Conservation (phyloP, 2,888 invertebrate species). For the Eutolmus rufibarbis region DNA sequence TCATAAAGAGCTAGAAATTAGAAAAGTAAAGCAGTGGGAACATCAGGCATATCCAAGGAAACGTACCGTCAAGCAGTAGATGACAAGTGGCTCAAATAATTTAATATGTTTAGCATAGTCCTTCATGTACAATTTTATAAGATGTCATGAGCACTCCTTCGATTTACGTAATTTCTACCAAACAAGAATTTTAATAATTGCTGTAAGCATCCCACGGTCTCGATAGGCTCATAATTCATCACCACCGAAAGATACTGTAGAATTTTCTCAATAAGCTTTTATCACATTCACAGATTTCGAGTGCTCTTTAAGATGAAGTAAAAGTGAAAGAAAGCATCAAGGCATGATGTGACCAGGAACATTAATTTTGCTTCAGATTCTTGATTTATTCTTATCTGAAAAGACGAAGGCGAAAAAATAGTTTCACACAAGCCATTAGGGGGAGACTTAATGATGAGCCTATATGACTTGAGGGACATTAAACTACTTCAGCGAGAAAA, state of each 20-base stretch:
- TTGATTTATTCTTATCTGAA: slow-evolving; percentile 78
- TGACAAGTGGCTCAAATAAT: slow-evolving; percentile 90
- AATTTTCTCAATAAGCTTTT: slow-evolving; percentile 73
- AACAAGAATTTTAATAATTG: slow-evolving; percentile 78
- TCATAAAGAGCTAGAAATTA: slow-evolving; percentile 76
- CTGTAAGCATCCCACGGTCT: slow-evolving; percentile 75
- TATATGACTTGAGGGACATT: not conserved
- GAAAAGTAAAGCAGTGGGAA: no score
- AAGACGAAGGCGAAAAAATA: not conserved
- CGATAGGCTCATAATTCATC: slow-evolving; percentile 72
- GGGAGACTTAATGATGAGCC: not conserved
- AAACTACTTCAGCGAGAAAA: not conserved
- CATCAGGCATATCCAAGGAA: slow-evolving; percentile 57
- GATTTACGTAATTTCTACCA: slow-evolving; percentile 72
- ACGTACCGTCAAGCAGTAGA: slow-evolving; percentile 79
- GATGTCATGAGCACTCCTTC: slow-evolving; percentile 53
- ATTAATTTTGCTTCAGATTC: slow-evolving; percentile 77
- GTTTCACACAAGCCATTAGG: not conserved
- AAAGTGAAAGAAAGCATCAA: slow-evolving; percentile 57
- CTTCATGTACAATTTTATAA: no score
- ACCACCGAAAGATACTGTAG: slow-evolving; percentile 74
- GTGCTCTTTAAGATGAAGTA: slow-evolving; percentile 56
- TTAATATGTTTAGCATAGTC: slow-evolving; percentile 52
- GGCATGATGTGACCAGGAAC: slow-evolving; percentile 58
- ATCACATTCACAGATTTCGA: slow-evolving; percentile 44